These are phyloP conservation scores for Strigamia transsilvanica DNA, from an alignment of 2,888 invertebrate species.

Conservation along the genomic window DNA sequence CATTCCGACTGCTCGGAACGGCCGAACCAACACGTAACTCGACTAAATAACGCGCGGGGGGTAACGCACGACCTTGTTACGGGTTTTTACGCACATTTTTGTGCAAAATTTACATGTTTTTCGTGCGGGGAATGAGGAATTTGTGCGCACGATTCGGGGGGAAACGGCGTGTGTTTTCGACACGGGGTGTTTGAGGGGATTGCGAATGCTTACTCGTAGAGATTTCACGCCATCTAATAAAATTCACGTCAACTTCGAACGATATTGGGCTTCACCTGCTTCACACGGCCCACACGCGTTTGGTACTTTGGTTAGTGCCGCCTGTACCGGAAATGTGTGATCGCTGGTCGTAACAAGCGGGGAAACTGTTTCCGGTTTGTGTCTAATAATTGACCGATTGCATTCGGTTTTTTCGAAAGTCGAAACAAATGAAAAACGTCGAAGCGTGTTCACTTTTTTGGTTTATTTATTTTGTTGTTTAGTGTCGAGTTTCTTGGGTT, in stretches of 20 bases:
- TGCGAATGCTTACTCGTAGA: not conserved
- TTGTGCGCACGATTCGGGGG: no score
- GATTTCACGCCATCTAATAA: constrained; percentile 28
- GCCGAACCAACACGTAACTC: no score
- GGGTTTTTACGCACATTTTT: not conserved
- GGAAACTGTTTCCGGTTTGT: not conserved
- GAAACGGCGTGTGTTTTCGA: not conserved
- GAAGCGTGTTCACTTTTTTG: no score
- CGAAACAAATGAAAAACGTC: no score
- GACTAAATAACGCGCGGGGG: not conserved
- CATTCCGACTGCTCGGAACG: no score
- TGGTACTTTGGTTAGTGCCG: constrained; percentile 25
- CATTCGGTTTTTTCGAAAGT: not conserved
- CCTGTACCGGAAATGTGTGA: constrained; percentile 17
- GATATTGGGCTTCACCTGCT: constrained; percentile 31
- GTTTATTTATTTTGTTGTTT: no score
- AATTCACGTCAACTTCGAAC: constrained; percentile 30
- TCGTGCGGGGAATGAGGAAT: no score
- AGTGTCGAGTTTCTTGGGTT: no score
- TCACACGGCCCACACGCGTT: constrained; percentile 4
- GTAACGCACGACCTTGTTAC: not conserved
- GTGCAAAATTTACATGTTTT: not conserved
- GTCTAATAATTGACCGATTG: constrained; percentile 9
- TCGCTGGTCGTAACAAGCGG: not conserved
- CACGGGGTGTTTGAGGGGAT: not conserved